Evolutionary conservation across 2,113 vertebrate genomes (phyloP).

Genomic region (Arvicanthis niloticus): DNA sequence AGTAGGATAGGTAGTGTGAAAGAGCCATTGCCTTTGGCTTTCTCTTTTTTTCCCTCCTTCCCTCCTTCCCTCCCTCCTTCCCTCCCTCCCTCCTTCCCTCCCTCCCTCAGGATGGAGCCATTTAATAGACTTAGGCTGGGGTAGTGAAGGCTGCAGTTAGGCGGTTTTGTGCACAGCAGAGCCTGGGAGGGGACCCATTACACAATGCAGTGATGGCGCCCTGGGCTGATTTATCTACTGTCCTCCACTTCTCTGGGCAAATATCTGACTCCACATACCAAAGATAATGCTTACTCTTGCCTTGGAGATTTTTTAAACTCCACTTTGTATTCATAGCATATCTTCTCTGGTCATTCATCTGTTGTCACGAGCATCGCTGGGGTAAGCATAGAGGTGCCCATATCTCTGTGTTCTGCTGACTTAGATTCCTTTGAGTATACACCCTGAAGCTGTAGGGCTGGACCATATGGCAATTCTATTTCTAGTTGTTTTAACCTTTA

Average conservation of each 20-base stretch:
- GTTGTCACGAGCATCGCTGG: not conserved
- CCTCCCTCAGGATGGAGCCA: not conserved
- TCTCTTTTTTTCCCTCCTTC: not conserved
- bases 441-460: not conserved
- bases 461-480: not conserved
- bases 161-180: not conserved
- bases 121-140: not conserved
- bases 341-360: not conserved
- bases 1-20: no score
- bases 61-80: no score
- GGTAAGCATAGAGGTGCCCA: not conserved
- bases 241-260: not conserved
- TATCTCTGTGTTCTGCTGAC: not conserved
- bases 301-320: not conserved
- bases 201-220: not conserved
- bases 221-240: not conserved
- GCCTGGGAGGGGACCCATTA: not conserved
- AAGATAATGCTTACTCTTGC: not conserved
- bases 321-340: not conserved
- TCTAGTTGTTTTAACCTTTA: not conserved
- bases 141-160: not conserved
- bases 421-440: not conserved
- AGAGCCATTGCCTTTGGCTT: not conserved
- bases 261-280: not conserved
- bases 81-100: accelerated